Evolutionary conservation across 2,888 invertebrate species (phyloP), one percentile per base, ranked within the genome.

Genomic region (Deilephila elpenor): DNA sequence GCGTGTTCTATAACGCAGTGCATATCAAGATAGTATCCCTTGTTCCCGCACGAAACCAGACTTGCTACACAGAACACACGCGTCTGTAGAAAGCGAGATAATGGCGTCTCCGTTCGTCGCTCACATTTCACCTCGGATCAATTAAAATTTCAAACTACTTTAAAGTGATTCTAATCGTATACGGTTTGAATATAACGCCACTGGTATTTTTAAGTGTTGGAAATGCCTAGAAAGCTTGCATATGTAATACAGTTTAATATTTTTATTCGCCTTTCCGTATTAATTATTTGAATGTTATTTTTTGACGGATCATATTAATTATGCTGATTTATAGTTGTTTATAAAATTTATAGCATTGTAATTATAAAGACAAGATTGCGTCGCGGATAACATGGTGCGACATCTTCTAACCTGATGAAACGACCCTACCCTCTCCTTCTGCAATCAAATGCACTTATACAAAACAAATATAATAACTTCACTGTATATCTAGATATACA

Each of bases 101-200:
- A 67, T 67, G 25, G 51, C 67, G 67, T 44, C 44, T 6, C 17
- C 67, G 67, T 51, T 67, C 20, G 17, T 51, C 51, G 51, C 51
- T 67, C 51, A 51, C 67, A 67, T 67, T 67, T 51, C 67, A 67
- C 67, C 67, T 67, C 17, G 67, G 20, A 67, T 67, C 67, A 67
- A 67, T 67, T 67, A 67, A 67, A 67, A 67, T 67, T 67, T 67
- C 67, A 67, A 67, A 29, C 67, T 51, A 67, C 67, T 67, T 67
- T 67, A 51, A 67, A 67, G 51, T 67, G 44, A 44, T 67, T 67
- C 67, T 25, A 67, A 67, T 67, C 51, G 71, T 71, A 71, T 74
- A 32, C 32, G n/a, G 29, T 25, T 51, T 67, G 67, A 51, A 67
- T 67, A 25, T 51, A 37, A 17, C 67, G 44, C 51, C 17, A 25